phyloP scores from a whole-genome alignment of 2,888 invertebrate species.

The Acleris emargana region DNA sequence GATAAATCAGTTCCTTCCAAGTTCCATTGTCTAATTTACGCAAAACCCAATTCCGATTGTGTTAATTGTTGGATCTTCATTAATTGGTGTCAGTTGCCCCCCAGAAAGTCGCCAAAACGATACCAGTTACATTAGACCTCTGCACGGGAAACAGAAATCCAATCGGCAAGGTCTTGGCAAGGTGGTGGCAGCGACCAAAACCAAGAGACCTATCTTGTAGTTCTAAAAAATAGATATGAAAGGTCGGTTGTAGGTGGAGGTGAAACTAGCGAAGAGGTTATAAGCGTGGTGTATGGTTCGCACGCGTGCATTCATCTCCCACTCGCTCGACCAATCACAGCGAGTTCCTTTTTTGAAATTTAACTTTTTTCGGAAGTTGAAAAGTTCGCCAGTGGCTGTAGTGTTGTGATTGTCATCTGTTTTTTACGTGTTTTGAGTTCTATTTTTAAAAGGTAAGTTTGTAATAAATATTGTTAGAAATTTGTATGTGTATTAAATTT shows the following conservation, averaged over 20 bases:
- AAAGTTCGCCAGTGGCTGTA: conserved; percentile 41
- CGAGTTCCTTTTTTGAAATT: conserved; percentile 42
- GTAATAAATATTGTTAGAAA: no score
- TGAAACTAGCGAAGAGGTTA: conserved; percentile 57
- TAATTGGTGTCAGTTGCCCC: conserved; percentile 58
- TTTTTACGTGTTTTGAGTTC: conserved; percentile 34
- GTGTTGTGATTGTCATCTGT: conserved; percentile 43
- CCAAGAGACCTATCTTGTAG: conserved; percentile 38
- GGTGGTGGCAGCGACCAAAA: conserved; percentile 35
- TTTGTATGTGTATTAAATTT: no score
- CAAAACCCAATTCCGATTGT: conserved; percentile 50
- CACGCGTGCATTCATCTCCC: conserved; percentile 63
- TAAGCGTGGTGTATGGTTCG: conserved; percentile 63
- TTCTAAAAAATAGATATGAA: conserved; percentile 29
- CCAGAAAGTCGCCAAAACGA: conserved; percentile 42
- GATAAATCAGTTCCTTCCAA: conserved; percentile 21
- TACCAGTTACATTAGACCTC: not conserved
- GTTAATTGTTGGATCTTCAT: conserved; percentile 65
- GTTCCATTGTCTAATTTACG: conserved; percentile 13
- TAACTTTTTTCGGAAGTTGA: conserved; percentile 26
- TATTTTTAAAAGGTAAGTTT: conserved; percentile 25
- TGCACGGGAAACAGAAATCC: not conserved
- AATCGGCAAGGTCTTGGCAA: not conserved
- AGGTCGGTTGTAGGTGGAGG: conserved; percentile 52
- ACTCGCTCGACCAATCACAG: conserved; percentile 40